phyloP scores from a whole-genome alignment of 2,888 invertebrate genomes.

The Acanthosepion lycidas region DNA sequence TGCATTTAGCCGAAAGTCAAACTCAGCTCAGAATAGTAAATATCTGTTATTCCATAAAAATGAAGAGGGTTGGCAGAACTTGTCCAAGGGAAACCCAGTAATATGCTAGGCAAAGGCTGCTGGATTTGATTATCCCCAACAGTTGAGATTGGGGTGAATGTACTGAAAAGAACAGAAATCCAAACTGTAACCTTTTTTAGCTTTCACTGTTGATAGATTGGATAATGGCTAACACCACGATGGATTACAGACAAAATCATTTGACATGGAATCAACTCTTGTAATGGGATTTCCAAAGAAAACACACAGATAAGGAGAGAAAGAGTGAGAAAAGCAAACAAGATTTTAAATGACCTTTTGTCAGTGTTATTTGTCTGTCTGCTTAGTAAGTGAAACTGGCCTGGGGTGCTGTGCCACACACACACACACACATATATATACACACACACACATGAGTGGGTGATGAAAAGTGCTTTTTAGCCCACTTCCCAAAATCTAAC shows the following conservation, averaged over 20 bases:
- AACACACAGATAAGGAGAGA: neutral
- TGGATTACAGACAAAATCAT: neutral
- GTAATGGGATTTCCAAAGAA: neutral
- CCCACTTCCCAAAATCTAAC: no score
- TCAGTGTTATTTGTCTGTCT: neutral
- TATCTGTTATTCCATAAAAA: neutral
- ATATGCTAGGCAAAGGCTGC: neutral
- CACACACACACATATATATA: no score
- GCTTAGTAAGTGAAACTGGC: neutral
- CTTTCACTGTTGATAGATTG: neutral
- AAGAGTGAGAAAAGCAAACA: neutral
- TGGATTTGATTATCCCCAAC: neutral
- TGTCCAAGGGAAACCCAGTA: neutral
- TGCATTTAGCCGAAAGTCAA: no score
- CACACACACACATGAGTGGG: no score
- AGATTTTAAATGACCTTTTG: neutral
- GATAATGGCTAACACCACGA: neutral
- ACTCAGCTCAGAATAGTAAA: no score
- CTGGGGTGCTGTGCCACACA: neutral
- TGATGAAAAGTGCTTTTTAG: no score
- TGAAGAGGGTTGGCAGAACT: neutral
- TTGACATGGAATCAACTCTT: slow-evolving; percentile 33
- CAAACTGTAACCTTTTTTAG: neutral
- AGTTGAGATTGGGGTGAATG: neutral
- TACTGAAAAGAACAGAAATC: neutral